These are phyloP conservation scores for Bos indicus DNA, from an alignment of 2,113 vertebrate genomes.

Conservation along the genomic window DNA sequence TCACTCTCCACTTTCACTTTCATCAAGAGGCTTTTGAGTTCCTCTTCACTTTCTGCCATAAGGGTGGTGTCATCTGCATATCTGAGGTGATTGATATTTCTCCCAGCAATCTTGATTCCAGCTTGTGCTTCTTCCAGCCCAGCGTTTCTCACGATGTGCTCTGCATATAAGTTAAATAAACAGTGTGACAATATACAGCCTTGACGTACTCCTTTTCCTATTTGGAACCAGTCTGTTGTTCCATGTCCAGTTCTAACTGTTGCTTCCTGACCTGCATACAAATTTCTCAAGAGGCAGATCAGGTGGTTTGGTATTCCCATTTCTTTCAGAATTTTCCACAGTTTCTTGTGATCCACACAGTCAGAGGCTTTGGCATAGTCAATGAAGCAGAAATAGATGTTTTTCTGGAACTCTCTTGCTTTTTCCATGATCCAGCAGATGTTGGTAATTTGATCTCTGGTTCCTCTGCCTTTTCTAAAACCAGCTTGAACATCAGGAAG, in stretches of 20 bases:
- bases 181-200: neutral
- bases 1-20: neutral
- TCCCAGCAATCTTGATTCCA: neutral
- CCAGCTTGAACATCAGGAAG: too few relatives aligned
- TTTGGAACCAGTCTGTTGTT: neutral
- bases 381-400: too few relatives aligned
- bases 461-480: too few relatives aligned
- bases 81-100: neutral
- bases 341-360: neutral
- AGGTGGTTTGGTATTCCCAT: neutral
- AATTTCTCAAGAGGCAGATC: neutral
- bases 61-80: neutral
- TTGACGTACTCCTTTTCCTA: rapidly evolving
- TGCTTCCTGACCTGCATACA: neutral
- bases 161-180: neutral
- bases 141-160: neutral
- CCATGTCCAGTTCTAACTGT: neutral
- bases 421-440: too few relatives aligned
- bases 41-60: neutral
- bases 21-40: neutral
- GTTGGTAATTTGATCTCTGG: too few relatives aligned
- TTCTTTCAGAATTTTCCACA: neutral
- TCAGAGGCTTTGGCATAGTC: neutral
- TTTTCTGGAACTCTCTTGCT: too few relatives aligned
- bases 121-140: neutral